These are phyloP conservation scores for Arctopsyche grandis DNA, from an alignment of 1,140 invertebrate genomes.

Conservation along the genomic window DNA sequence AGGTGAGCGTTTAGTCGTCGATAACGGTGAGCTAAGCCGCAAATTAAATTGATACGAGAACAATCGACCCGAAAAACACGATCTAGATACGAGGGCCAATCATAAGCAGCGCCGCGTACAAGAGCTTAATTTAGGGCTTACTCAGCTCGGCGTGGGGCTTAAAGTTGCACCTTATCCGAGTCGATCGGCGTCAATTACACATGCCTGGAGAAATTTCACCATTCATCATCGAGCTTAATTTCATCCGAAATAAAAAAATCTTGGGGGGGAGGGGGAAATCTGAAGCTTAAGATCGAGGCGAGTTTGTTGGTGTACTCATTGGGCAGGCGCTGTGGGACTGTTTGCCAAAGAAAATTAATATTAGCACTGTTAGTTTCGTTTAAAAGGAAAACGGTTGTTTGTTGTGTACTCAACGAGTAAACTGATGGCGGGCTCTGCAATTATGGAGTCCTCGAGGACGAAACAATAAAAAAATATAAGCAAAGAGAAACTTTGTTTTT, in stretches of 20 bases:
- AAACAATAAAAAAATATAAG: no score
- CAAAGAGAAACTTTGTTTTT: no score
- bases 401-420: neutral
- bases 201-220: neutral
- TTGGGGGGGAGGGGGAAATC: no score
- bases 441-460: neutral
- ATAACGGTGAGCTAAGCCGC: neutral
- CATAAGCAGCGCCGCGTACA: neutral
- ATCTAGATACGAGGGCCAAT: no score
- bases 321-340: neutral
- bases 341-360: conserved; percentile 14
- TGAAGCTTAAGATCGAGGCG: no score
- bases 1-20: neutral
- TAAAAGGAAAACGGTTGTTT: neutral
- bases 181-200: neutral
- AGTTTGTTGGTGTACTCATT: no score
- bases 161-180: neutral
- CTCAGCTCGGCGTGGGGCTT: neutral
- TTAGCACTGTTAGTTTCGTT: conserved; percentile 19
- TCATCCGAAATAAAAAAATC: no score
- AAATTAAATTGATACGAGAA: conserved; percentile 7
- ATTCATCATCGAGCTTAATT: neutral
- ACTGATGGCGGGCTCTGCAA: neutral
- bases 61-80: neutral
- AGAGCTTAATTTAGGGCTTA: neutral